These are phyloP conservation scores for Sturnus vulgaris DNA, from an alignment of 2,113 vertebrate species.

Conservation along the genomic window DNA sequence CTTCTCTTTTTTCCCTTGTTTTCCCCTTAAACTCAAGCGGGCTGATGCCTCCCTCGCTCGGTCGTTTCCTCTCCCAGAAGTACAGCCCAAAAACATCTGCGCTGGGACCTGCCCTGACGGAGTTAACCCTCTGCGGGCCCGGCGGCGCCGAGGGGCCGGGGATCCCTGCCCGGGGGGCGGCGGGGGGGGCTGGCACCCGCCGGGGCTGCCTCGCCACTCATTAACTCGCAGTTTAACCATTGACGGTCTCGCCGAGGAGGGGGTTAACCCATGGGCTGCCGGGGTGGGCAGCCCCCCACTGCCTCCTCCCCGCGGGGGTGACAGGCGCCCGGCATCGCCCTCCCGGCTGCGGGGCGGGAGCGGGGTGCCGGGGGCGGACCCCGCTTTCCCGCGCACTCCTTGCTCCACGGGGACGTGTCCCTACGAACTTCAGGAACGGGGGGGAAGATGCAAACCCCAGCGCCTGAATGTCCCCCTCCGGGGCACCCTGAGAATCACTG, in stretches of 20 bases:
- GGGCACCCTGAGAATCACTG: not conserved
- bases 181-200: not conserved
- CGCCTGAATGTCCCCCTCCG: not conserved
- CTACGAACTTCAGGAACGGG: not conserved
- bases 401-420: not conserved
- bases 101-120: conserved; percentile 40
- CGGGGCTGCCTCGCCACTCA: conserved; percentile 25
- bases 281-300: not conserved
- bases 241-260: not conserved
- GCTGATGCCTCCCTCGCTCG: conserved; percentile 32
- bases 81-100: conserved; percentile 72
- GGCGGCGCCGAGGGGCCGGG: not conserved
- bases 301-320: not conserved
- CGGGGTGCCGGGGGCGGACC: not conserved
- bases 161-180: not conserved
- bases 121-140: conserved; percentile 28
- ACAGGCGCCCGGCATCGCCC: not conserved
- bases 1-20: conserved; percentile 22
- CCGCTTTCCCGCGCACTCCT: conserved; percentile 3
- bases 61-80: conserved; percentile 65
- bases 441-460: not conserved
- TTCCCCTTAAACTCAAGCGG: conserved; percentile 14
- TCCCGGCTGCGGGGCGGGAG: not conserved
- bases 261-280: conserved; percentile 3
- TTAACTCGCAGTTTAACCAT: conserved; percentile 70